Evolutionary conservation across 2,113 vertebrate genomes (phyloP).

Genomic region (Ploceus nigricollis): DNA sequence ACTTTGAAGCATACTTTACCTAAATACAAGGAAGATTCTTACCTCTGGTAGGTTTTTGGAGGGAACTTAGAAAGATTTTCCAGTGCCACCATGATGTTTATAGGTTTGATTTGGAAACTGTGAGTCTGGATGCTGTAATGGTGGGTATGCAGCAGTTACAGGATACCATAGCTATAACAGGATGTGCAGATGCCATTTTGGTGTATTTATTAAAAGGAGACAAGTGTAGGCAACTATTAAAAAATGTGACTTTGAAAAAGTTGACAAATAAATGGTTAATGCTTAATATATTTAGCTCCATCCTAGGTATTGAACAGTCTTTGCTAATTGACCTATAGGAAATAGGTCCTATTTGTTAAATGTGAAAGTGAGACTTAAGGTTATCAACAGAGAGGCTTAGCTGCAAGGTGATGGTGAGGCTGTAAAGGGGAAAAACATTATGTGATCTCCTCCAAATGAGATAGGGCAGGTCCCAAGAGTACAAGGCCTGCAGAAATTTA

Average conservation of each 20-base stretch:
- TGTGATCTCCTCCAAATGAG: background rate
- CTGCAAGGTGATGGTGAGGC: background rate
- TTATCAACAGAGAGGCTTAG: background rate
- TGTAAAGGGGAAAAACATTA: background rate
- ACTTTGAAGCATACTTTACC: background rate
- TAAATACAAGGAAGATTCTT: background rate
- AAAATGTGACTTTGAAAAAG: background rate
- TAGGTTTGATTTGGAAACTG: background rate
- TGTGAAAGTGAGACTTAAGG: background rate
- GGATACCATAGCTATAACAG: background rate
- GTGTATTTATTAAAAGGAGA: background rate
- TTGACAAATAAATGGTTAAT: background rate
- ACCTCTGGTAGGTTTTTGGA: background rate
- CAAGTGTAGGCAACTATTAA: background rate
- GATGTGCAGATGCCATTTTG: background rate
- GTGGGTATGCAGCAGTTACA: background rate
- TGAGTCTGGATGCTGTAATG: background rate
- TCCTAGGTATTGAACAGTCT: background rate
- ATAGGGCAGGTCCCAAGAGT: background rate
- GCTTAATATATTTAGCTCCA: background rate
- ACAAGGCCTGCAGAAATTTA: background rate
- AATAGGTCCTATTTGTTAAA: constrained; percentile 22
- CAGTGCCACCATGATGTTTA: background rate
- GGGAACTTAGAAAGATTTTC: background rate
- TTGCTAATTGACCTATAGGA: background rate